These are phyloP conservation scores for Eidolon helvum DNA, from an alignment of 2,113 vertebrate genomes.

Conservation along the genomic window DNA sequence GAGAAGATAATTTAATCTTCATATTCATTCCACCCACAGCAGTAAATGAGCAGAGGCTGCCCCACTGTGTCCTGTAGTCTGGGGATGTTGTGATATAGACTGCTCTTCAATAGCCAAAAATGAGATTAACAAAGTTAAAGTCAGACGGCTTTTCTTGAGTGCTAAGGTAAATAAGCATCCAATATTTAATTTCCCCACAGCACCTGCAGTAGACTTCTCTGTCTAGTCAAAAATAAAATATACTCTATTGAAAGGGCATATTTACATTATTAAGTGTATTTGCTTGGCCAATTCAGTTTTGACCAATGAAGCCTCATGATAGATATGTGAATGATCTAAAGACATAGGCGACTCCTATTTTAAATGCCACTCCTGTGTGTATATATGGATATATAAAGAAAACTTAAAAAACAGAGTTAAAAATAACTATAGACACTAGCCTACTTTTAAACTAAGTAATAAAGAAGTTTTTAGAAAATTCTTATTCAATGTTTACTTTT, in stretches of 20 bases:
- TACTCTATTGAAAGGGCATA: conserved; percentile 73
- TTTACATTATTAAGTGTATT: conserved; percentile 79
- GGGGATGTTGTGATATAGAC: conserved; percentile 77
- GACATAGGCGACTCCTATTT: conserved; percentile 58
- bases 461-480: conserved; percentile 72
- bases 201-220: conserved; percentile 65
- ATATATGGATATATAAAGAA: conserved; percentile 40
- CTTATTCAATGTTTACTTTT: conserved; percentile 41
- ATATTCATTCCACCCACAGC: conserved; percentile 78
- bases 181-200: conserved; percentile 75
- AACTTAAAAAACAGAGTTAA: conserved; percentile 27
- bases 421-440: not conserved
- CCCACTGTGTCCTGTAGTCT: conserved; percentile 71
- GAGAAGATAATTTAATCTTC: conserved; percentile 85
- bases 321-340: conserved; percentile 75
- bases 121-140: conserved; percentile 81
- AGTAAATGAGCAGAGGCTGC: conserved; percentile 79
- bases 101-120: conserved; percentile 80
- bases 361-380: conserved; percentile 11
- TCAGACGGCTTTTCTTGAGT: conserved; percentile 70
- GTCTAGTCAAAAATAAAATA: conserved; percentile 70
- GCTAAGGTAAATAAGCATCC: conserved; percentile 74
- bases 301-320: conserved; percentile 74
- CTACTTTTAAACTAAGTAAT: conserved; percentile 29
- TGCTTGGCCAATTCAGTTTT: conserved; percentile 74